Base-by-base conservation (phyloP, 2,797 vertebrate species). In the Onychomys torridus region DNA sequence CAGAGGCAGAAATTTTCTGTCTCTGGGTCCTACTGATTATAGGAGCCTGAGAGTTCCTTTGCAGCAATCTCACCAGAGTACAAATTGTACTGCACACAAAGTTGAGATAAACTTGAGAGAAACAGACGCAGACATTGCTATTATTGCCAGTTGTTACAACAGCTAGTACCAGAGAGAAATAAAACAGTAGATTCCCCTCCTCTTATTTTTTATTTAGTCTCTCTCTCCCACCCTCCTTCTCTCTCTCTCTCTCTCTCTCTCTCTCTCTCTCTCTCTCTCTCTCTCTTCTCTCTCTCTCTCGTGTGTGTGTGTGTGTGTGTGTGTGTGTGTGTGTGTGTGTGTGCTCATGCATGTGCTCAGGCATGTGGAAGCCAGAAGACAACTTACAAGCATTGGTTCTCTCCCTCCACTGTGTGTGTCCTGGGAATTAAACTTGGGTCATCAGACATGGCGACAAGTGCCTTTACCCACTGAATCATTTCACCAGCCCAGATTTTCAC, bases 1-100 rank as follows among this genome's bases (percentile, higher is more conserved):
- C 93, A 90, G 49, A 37, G 29, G 93, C 90, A 95, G 84, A 61
- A 90, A 40, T 79, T 52, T 86, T 84, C 90, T 83, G 77, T 88
- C 96, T 95, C 73, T 77, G 73, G 95, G 85, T 88, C 71, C 92
- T 63, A 63, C 59, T 37, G 78, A 88, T 92, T 69, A 89, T 40
- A 61, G 5, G 9, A 94, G 61, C 90, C 14, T 25, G 25, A 86
- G 77, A 92, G 37, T 81, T 81, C 57, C 2, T 71, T 86, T 82
- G 40, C 82, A 65, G 40, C 11, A 46, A 0, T 81, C 34, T 95
- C 63, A 78, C 61, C 63, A 0, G 9, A 95, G 94, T 59, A 96
- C 61, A 77, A 55, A 57, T 23, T 65, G 29, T 65, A n/a, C 37
- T 43, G 34, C 57, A 34, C 49, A 52, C 43, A 63, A 79, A 86